Evolutionary conservation across 2,113 vertebrate genomes (phyloP), one percentile per base, ranked within the genome.

Genomic region (Formicarius rufipectus): DNA sequence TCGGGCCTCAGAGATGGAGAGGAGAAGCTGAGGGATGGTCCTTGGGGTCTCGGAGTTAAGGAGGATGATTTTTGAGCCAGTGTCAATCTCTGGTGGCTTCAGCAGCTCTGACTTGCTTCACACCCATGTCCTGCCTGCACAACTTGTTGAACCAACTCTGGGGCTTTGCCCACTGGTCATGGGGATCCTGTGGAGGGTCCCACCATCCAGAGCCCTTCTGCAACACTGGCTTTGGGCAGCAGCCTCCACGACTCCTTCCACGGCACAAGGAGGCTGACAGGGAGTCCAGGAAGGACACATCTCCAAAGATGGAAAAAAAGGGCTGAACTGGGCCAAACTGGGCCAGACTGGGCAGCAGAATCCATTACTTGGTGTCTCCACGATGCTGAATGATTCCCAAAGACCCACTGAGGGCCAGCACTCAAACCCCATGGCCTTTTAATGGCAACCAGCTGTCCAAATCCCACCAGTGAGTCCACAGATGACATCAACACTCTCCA

Each of bases 71-170:
- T 63, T 31, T 33, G 64, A 92, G 50, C 72, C 7, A n/a, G 9
- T 59, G 60, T 52, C 63, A 52, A 6, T 4, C 47, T 71, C 37
- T 35, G 37, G 25, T 47, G 72, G 50, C 45, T 73, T 88, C 92
- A 39, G 45, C 39, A 44, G n/a, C 83, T 92, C 72, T 1, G 4
- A 31, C 27, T 23, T 31, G 9, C 45, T 53, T 81, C 39, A 1
- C 6, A 23, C 4, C 37, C 10, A 0, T 59, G 39, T 35, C 25
- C 49, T 76, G 7, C 50, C 40, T 80, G 37, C 28, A 14, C 0
- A 0, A 0, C 0, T 15, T 30, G 20, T 33, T 0, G 5, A 49
- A 59, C 25, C 78, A 56, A 0, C 42, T 71, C 77, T 47, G 19
- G 60, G 59, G 37, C 62, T 93, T 55, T 90, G 76, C 64, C 30